Percentiles rank a stretch among this genome's conserved stretches.
Conservation (phyloP, 1,140 invertebrate species). For the Drosophila neocordata region DNA sequence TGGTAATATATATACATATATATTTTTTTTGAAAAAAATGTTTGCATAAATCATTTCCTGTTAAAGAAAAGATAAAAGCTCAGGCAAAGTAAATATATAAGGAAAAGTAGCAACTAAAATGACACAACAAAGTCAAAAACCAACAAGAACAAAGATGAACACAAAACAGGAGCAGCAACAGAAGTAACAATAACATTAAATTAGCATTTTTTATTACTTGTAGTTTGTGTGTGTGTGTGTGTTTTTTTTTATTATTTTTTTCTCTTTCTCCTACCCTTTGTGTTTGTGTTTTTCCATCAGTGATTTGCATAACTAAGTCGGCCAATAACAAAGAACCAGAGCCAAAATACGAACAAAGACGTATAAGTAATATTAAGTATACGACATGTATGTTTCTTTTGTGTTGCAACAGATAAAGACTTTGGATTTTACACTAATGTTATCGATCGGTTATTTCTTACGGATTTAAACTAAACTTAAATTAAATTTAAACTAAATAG, state of each 20-base stretch:
- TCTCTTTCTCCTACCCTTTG: constrained; percentile 25
- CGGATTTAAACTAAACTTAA: too few species aligned
- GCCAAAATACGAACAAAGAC: constrained; percentile 25
- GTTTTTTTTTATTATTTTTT: neutral
- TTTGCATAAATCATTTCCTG: constrained; percentile 80
- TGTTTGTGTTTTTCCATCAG: constrained; percentile 23
- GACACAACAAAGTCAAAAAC: constrained; percentile 53
- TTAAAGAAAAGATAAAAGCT: constrained; percentile 65
- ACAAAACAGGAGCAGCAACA: constrained; percentile 43
- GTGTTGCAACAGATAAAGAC: neutral
- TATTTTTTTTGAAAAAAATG: constrained; percentile 66
- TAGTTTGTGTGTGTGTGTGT: constrained; percentile 49
- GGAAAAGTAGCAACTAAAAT: constrained; percentile 36
- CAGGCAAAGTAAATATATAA: constrained; percentile 27
- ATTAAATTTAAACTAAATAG: too few species aligned
- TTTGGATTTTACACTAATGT: neutral
- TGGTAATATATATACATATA: too few species aligned
- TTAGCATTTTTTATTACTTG: constrained; percentile 80
- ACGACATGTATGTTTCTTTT: constrained; percentile 42
- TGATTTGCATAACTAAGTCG: constrained; percentile 66
- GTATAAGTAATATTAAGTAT: constrained; percentile 67
- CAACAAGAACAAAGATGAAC: constrained; percentile 40
- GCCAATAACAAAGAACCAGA: constrained; percentile 20
- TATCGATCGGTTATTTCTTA: too few species aligned
- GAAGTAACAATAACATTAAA: constrained; percentile 77